phyloP scores from a whole-genome alignment of 2,113 vertebrate species.

The Channa maculata region DNA sequence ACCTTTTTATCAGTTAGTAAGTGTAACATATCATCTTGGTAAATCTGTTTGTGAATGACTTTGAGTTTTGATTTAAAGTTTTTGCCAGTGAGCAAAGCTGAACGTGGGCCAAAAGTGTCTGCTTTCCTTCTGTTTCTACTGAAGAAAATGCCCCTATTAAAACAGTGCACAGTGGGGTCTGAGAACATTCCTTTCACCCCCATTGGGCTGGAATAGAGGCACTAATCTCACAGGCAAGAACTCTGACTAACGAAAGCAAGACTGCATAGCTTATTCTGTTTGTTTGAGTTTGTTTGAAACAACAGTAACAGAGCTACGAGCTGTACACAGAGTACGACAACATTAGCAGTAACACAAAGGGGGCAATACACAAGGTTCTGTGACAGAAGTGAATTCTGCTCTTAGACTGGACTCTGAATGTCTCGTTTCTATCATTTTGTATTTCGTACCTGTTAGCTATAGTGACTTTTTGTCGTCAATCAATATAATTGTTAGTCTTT shows the following conservation, averaged over 20 bases:
- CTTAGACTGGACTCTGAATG: background rate
- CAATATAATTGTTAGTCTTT: no score
- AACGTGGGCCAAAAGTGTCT: no score
- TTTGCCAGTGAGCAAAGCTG: background rate
- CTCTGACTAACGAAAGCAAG: background rate
- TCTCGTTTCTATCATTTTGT: no score
- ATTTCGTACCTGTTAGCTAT: no score
- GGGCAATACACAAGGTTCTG: no score
- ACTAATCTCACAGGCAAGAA: background rate
- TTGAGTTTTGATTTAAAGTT: conserved; percentile 5
- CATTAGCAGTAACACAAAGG: no score
- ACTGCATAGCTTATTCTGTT: background rate
- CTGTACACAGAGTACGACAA: no score
- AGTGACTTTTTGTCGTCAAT: no score
- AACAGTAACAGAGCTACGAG: no score
- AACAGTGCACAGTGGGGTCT: background rate
- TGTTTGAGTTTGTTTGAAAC: no score
- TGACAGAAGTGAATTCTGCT: background rate
- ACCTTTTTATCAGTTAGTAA: background rate
- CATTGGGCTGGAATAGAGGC: background rate
- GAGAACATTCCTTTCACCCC: background rate
- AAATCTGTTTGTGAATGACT: background rate
- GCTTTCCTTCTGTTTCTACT: background rate
- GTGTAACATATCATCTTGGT: background rate
- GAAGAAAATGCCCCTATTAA: background rate